Base-by-base conservation (phyloP, 2,113 vertebrate species). In the Aphyosemion australe region DNA sequence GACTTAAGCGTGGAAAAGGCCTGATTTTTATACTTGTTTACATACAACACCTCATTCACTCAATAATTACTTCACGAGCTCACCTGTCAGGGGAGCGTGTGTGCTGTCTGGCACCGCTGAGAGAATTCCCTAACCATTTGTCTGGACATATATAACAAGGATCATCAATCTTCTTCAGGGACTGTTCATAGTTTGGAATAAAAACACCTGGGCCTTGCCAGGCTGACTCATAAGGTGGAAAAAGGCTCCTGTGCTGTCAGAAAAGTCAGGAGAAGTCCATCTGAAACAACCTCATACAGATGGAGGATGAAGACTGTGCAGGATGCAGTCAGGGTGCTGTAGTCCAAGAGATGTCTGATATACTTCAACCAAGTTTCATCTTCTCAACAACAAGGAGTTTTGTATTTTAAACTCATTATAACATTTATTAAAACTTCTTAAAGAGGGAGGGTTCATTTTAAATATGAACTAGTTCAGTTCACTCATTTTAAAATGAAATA, bases 141-240 rank as follows among this genome's bases (percentile, higher is more conserved):
- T 87, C 88, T 88, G 86, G 87, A 88, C 87, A 78, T 54, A 70
- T 86, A 74, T 90, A 91, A 91, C 87, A 88, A 88, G 86, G 80
- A 64, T 90, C 90, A 91, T 91, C 90, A 86, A 91, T 91, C 90
- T 90, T 91, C 87, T 87, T 88, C 81, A 85, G 84, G 51, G 82
- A 72, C 82, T 78, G 61, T 78, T 82, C 72, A 2, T 58, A 70
- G 74, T 80, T 82, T 83, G 88, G 79, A 91, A 90, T 86, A 82
- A 88, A 91, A 91, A 85, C 88, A 91, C 80, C 84, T 90, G 87
- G 84, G 60, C 74, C 73, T 86, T 51, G 15, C 67, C 53, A 14
- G 82, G 73, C 84, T 83, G 81, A 86, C 79, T 88, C 79, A 73
- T 66, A 76, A 84, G 80, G 85, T 88, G 87, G 87, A 91, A 89